phyloP scores from a whole-genome alignment of 2,888 invertebrate genomes.

The Chydorus sphaericus region DNA sequence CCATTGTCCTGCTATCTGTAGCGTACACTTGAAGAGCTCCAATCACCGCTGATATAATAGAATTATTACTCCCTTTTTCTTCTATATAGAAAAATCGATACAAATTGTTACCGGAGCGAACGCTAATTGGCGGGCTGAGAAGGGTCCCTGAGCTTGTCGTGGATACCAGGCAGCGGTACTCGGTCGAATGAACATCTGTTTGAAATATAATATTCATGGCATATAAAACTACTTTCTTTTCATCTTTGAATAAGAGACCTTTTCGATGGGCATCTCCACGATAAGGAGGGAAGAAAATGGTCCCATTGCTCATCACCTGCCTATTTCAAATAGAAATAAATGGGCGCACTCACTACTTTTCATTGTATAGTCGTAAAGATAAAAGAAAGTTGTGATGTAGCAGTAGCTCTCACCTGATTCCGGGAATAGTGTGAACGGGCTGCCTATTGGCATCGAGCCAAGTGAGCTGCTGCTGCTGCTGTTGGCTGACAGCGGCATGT shows the following conservation, averaged over 20 bases:
- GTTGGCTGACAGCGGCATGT: too few relatives aligned
- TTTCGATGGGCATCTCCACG: neutral
- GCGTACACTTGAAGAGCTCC: neutral
- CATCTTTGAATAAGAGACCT: too few relatives aligned
- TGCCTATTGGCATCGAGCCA: conserved; percentile 1
- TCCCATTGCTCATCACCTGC: conserved; percentile 8
- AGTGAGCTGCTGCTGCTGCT: conserved; percentile 1
- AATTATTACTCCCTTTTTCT: too few relatives aligned
- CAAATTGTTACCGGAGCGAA: conserved; percentile 7
- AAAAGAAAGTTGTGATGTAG: neutral
- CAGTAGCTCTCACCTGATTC: neutral
- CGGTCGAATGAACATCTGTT: conserved; percentile 10
- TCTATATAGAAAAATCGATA: neutral
- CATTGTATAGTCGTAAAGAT: neutral
- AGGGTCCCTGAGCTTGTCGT: neutral
- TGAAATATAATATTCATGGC: neutral
- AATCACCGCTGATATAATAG: neutral
- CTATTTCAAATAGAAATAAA: neutral
- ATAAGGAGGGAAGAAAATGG: conserved; percentile 8
- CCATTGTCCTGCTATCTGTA: neutral
- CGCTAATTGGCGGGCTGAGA: conserved; percentile 2
- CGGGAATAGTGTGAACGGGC: conserved; percentile 1
- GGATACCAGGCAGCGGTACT: conserved; percentile 6
- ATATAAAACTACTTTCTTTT: too few relatives aligned
- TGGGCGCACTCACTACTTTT: too few relatives aligned